These are phyloP conservation scores for Drosophila lacteicornis DNA, from an alignment of 1,140 invertebrate species.

Conservation along the genomic window DNA sequence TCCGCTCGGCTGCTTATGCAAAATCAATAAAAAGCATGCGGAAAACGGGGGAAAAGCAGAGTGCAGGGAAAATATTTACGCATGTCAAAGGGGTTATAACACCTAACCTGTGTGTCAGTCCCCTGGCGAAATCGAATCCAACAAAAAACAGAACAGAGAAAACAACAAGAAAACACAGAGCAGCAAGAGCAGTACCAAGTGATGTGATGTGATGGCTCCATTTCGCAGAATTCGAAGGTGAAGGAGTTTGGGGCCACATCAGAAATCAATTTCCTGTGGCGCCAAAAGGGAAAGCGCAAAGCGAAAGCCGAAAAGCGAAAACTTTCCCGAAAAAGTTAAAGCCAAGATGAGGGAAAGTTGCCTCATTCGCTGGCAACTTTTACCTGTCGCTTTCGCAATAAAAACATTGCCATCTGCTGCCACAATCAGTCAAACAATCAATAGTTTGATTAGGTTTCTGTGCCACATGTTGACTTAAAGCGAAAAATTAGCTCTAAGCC, in stretches of 20 bases:
- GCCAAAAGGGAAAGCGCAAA: slow-evolving; percentile 54
- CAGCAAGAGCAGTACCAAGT: slow-evolving; percentile 39
- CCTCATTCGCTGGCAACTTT: slow-evolving; percentile 46
- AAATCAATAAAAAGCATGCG: slow-evolving; percentile 66
- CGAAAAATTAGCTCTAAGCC: slow-evolving; percentile 51
- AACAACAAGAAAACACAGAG: slow-evolving; percentile 27
- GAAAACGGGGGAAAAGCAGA: slow-evolving; percentile 38
- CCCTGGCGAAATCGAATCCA: slow-evolving; percentile 39
- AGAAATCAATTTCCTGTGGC: slow-evolving; percentile 77
- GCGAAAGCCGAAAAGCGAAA: slow-evolving; percentile 52
- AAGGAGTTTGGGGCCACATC: slow-evolving; percentile 50
- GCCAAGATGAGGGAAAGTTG: slow-evolving; percentile 60
- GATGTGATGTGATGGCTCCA: slow-evolving; percentile 45
- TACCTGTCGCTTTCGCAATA: slow-evolving; percentile 64
- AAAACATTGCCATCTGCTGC: slow-evolving; percentile 63
- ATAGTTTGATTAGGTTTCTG: slow-evolving; percentile 77
- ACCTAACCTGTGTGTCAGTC: slow-evolving; percentile 53
- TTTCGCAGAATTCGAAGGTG: slow-evolving; percentile 17
- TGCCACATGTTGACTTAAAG: slow-evolving; percentile 74
- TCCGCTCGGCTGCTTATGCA: slow-evolving; percentile 52
- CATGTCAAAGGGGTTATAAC: slow-evolving; percentile 71
- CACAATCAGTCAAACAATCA: slow-evolving; percentile 79
- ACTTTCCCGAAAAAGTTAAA: slow-evolving; percentile 73
- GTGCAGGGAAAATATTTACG: slow-evolving; percentile 49
- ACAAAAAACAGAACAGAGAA: slow-evolving; percentile 2